Evolutionary conservation across 2,888 invertebrate genomes (phyloP).

Genomic region (Cheilosia pagana): DNA sequence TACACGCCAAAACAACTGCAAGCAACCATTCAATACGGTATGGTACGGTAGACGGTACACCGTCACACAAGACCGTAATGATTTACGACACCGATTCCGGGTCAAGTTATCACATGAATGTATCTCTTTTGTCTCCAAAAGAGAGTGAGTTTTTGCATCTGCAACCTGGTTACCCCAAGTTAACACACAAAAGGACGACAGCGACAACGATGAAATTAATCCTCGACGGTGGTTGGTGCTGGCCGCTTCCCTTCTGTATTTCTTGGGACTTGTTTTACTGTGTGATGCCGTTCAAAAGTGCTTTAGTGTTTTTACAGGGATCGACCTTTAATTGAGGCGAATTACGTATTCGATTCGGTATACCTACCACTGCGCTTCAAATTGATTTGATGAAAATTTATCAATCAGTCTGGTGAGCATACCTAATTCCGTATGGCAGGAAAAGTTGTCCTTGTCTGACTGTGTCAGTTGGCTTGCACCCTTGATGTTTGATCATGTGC

Average conservation of each 20-base stretch:
- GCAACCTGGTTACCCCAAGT: constrained; percentile 11
- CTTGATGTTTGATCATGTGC: no score
- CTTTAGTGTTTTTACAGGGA: neutral
- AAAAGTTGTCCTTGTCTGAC: no score
- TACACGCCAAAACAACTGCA: constrained; percentile 34
- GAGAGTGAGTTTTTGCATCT: constrained; percentile 51
- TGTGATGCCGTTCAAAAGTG: neutral
- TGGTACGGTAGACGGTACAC: neutral
- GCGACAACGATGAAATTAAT: constrained; percentile 49
- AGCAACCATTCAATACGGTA: constrained; percentile 40
- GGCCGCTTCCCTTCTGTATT: neutral
- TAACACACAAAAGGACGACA: constrained; percentile 53
- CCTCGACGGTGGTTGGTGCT: constrained; percentile 20
- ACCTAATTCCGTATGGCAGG: no score
- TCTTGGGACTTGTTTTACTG: neutral
- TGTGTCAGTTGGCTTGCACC: no score
- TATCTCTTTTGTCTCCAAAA: constrained; percentile 49
- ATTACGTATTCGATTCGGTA: neutral
- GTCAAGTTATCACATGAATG: constrained; percentile 61
- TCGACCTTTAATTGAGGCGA: neutral
- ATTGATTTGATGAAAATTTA: constrained; percentile 26
- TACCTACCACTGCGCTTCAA: no score
- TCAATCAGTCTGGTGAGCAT: constrained; percentile 5
- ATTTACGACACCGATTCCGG: constrained; percentile 59
- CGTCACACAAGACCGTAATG: constrained; percentile 34